A percentile compares a stretch with the other conserved stretches of the same genome.
These are phyloP conservation scores for Zalophus californianus DNA, from an alignment of 2,797 vertebrate species.

Conservation along the genomic window DNA sequence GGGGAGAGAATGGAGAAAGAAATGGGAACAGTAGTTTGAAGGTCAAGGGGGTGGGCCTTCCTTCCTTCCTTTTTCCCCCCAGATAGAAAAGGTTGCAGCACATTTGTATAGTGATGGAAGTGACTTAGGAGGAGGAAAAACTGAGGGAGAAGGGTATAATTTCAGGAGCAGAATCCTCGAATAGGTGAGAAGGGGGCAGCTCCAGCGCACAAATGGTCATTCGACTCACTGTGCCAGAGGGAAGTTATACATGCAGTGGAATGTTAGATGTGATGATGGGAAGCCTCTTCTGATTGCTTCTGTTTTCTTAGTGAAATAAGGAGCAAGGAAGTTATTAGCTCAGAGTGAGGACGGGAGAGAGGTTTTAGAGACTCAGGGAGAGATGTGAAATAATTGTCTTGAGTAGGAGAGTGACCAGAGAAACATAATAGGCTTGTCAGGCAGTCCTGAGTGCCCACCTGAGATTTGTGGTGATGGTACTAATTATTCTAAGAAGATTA, in stretches of 20 bases:
- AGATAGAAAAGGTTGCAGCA: background rate
- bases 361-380: background rate
- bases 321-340: background rate
- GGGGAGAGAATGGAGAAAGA: background rate
- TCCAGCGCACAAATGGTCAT: background rate
- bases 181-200: background rate
- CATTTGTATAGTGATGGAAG: background rate
- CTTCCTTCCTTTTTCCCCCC: background rate
- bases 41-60: background rate
- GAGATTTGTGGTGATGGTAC: background rate
- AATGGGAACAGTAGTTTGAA: background rate
- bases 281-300: background rate
- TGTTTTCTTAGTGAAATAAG: background rate
- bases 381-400: background rate
- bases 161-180: constrained; percentile 1
- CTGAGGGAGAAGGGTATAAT: background rate
- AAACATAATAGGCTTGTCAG: background rate
- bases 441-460: background rate
- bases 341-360: background rate
- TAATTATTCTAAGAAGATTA: constrained; percentile 8
- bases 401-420: background rate
- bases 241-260: background rate
- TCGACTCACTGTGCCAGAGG: background rate
- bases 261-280: background rate
- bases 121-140: background rate